Evolutionary conservation across 2,113 vertebrate species (phyloP).

Genomic region (Pandion haliaetus): DNA sequence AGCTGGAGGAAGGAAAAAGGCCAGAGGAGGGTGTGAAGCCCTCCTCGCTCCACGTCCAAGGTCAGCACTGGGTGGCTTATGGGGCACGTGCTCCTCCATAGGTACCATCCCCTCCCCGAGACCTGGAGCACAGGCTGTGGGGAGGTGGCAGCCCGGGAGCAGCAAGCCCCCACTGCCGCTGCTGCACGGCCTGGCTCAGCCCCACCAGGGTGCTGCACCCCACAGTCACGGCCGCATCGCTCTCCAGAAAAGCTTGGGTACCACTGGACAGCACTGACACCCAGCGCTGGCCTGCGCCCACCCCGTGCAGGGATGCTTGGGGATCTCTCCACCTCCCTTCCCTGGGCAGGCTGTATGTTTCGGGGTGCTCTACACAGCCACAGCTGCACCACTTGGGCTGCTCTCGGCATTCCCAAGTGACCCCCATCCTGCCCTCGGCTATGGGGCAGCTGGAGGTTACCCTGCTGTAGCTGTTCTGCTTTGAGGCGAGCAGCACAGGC

Average conservation of each 20-base stretch:
- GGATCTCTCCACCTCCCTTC: neutral
- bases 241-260: neutral
- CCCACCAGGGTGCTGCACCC: neutral
- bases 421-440: neutral
- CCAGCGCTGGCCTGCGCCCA: neutral
- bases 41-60: neutral
- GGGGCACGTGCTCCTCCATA: neutral
- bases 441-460: neutral
- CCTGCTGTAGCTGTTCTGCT: neutral
- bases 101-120: neutral
- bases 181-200: neutral
- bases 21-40: neutral
- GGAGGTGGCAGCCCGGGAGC: neutral
- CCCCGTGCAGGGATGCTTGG: neutral
- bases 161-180: too few species aligned
- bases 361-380: neutral
- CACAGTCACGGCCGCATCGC: fast-evolving
- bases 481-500: fast-evolving
- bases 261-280: neutral
- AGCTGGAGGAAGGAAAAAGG: neutral
- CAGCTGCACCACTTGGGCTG: neutral
- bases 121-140: too few species aligned
- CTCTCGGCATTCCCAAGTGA: neutral
- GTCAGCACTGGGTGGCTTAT: neutral
- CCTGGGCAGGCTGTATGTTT: neutral